Evolutionary conservation across 2,888 invertebrate species (phyloP).

Genomic region (Agrochola lota): DNA sequence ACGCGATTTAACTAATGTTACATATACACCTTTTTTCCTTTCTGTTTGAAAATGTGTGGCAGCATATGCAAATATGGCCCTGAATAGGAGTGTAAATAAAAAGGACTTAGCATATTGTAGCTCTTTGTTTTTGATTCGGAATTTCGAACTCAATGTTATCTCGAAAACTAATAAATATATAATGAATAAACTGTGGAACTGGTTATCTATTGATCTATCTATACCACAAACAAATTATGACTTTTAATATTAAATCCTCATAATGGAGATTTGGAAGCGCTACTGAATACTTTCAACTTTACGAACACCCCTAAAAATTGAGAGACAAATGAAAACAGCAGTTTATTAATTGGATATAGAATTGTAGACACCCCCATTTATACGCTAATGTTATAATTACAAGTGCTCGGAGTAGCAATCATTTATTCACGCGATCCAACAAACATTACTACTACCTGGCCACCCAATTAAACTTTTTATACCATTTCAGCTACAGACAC

Average conservation of each 20-base stretch:
- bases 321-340: neutral
- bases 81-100: neutral
- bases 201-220: neutral
- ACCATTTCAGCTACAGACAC: too few species aligned
- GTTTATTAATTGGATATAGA: neutral
- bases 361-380: constrained; percentile 1
- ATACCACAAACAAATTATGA: neutral
- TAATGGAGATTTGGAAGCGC: neutral
- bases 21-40: neutral
- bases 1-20: constrained; percentile 35
- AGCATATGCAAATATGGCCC: neutral
- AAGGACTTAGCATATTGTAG: neutral
- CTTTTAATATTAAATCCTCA: neutral
- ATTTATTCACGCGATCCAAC: constrained; percentile 41
- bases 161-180: too few species aligned
- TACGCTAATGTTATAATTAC: constrained; percentile 2
- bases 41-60: neutral
- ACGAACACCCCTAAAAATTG: too few species aligned
- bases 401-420: constrained; percentile 7
- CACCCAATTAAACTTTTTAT: constrained; percentile 8
- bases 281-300: neutral
- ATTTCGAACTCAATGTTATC: neutral
- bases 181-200: neutral
- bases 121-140: neutral
- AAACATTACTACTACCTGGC: neutral